phyloP scores from a whole-genome alignment of 2,113 vertebrate species.

The Podocnemis expansa region DNA sequence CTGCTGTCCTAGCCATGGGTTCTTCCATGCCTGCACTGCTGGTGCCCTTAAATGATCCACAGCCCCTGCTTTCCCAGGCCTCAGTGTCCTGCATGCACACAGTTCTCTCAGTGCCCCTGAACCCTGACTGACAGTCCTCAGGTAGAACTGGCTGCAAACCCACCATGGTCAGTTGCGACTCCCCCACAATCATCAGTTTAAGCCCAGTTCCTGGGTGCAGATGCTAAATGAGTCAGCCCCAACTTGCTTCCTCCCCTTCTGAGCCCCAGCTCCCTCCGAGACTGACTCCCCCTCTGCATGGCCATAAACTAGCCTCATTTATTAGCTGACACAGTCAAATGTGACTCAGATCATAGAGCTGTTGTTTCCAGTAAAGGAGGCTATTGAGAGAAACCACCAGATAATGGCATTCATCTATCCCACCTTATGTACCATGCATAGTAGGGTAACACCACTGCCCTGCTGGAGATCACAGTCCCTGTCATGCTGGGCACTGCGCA shows the following conservation, averaged over 20 bases:
- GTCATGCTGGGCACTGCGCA: neutral
- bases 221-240: neutral
- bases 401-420: neutral
- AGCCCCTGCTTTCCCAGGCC: neutral
- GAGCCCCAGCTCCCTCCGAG: neutral
- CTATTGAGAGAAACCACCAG: neutral
- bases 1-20: neutral
- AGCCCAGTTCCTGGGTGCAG: neutral
- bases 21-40: neutral
- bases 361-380: neutral
- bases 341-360: neutral
- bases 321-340: neutral
- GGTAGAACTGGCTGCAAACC: neutral
- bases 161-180: neutral
- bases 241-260: neutral
- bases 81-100: too few species aligned
- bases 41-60: neutral
- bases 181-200: neutral
- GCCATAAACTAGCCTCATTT: neutral
- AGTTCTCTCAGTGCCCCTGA: too few species aligned
- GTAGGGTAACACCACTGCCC: neutral
- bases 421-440: neutral
- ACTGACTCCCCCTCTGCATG: neutral
- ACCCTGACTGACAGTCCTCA: neutral
- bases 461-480: neutral